Evolutionary conservation across 2,888 invertebrate species (phyloP), one percentile per base, ranked within the genome.

Genomic region (Clostera curtula): DNA sequence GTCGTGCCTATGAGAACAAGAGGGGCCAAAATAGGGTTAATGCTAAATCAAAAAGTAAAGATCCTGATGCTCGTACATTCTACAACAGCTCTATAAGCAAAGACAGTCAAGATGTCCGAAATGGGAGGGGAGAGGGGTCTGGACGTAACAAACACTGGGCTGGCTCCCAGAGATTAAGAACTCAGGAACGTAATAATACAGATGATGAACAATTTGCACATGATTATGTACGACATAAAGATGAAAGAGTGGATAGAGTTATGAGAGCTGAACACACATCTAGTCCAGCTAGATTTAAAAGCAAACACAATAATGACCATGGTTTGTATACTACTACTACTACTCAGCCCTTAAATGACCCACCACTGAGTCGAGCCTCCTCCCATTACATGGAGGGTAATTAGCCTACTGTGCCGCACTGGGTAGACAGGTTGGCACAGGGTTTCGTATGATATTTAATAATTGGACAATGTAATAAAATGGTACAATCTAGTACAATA

Each of bases 121-220:
- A 60, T 40, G 66, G 67, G 0, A 65, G 65, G 34, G 64, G 63
- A n/a, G 74, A 74, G 35, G 42, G 52, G 13, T 58, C 70, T 1
- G 56, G 60, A 1, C 57, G 63, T 3, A 52, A 57, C 8, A 62
- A 60, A 22, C 74, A 67, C 41, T 75, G 72, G 66, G 52, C 43
- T 1, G 80, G 82, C 1, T 74, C 68, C 31, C 76, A 75, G 27
- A 45, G 82, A 5, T 26, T 79, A 2, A 40, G 70, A 24, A 46
- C 68, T 4, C 32, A 35, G 3, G 79, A 80, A 3, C 57, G 71
- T 5, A 67, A 64, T 24, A 47, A 31, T 33, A 43, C 44, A n/a
- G 80, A 82, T 34, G 77, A 82, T 63, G 82, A 79, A 34, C 73
- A 79, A 28, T 80, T 61, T 65, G 80, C 79, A 10, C 77, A 64